A percentile compares a stretch with the other conserved stretches of the same genome.
Evolutionary conservation across 2,888 invertebrate genomes (phyloP).

Genomic region (Habroteleia sp.): DNA sequence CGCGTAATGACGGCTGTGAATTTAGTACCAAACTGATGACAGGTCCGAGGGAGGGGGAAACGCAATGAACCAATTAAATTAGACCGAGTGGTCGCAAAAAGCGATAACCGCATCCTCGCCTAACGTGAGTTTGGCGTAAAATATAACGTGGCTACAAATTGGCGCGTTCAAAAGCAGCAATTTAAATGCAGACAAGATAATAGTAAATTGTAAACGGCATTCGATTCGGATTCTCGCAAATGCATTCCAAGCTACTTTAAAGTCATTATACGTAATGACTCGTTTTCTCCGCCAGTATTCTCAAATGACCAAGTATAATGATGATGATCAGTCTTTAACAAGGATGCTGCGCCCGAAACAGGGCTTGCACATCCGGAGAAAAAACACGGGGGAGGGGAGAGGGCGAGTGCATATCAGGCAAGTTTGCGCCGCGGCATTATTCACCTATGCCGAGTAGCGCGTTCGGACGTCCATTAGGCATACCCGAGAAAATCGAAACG

Average conservation of each 20-base stretch:
- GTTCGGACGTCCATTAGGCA: conserved; percentile 43
- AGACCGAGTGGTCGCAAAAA: conserved; percentile 10
- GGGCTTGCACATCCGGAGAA: neutral
- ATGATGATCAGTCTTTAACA: conserved; percentile 60
- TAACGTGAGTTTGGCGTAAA: conserved; percentile 32
- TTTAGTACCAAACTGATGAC: neutral
- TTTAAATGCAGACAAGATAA: conserved; percentile 54
- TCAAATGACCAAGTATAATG: conserved; percentile 52
- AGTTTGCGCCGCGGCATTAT: conserved; percentile 36
- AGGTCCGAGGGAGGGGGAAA: neutral
- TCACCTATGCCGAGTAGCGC: conserved; percentile 37
- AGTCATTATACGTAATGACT: conserved; percentile 59
- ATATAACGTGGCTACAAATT: conserved; percentile 53
- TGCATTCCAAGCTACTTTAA: conserved; percentile 58
- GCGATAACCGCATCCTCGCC: neutral
- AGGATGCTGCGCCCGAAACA: conserved; percentile 40
- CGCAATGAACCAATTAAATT: conserved; percentile 14
- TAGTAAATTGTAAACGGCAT: conserved; percentile 57
- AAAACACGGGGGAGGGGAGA: neutral
- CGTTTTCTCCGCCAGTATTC: conserved; percentile 57
- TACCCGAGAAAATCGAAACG: conserved; percentile 53
- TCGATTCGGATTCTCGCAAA: conserved; percentile 56
- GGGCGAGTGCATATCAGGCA: conserved; percentile 33
- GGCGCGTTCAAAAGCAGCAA: conserved; percentile 41
- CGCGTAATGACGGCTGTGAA: no score